These are phyloP conservation scores for Ailurus styani DNA, from an alignment of 2,113 vertebrate species.

Conservation along the genomic window DNA sequence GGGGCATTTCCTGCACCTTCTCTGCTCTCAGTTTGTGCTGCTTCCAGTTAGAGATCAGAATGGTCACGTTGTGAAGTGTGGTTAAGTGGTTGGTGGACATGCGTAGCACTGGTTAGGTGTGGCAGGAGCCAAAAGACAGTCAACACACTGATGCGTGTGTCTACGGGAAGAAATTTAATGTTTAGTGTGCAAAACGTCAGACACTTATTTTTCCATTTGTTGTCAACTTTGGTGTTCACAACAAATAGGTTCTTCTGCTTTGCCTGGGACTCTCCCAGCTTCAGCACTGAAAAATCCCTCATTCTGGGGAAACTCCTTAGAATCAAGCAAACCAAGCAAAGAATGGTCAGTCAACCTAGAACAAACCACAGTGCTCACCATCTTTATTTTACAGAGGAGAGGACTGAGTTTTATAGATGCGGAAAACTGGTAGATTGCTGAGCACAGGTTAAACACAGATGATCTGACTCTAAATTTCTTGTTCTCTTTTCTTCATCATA, in stretches of 20 bases:
- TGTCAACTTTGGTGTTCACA: neutral
- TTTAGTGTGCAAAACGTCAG: neutral
- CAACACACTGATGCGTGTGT: fast-evolving
- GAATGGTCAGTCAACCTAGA: neutral
- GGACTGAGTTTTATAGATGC: neutral
- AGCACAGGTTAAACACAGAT: neutral
- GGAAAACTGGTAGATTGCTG: neutral
- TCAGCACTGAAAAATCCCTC: neutral
- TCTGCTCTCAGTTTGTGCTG: too few relatives aligned
- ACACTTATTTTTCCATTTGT: neutral
- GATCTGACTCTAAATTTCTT: neutral
- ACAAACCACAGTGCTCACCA: neutral
- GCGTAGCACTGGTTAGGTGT: fast-evolving
- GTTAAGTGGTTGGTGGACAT: fast-evolving
- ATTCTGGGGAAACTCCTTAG: neutral
- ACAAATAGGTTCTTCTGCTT: neutral
- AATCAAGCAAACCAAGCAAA: neutral
- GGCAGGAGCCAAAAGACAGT: neutral
- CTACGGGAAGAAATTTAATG: neutral
- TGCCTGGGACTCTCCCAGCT: neutral
- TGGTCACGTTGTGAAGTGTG: fast-evolving
- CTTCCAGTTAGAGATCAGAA: neutral
- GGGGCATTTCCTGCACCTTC: neutral
- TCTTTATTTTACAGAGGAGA: neutral
- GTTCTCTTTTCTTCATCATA: neutral